Conservation (phyloP, 2,113 vertebrate species). For the Oenanthe melanoleuca region DNA sequence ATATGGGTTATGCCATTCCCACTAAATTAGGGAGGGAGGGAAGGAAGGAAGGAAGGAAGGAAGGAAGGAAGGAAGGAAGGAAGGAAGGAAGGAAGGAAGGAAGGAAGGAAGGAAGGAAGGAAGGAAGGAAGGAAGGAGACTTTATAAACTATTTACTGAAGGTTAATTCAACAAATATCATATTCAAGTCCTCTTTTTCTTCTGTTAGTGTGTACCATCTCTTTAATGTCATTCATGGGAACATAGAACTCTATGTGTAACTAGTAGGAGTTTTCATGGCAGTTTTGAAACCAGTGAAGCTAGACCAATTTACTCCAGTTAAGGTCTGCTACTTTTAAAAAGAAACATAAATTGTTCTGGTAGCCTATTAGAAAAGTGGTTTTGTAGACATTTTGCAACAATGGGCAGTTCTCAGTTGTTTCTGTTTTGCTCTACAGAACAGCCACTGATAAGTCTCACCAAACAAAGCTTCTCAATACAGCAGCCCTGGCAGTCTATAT, state of each 20-base stretch:
- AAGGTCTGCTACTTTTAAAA: background rate
- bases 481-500: background rate
- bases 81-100: background rate
- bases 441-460: background rate
- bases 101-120: background rate
- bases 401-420: background rate
- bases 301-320: background rate
- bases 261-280: background rate
- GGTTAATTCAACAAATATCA: background rate
- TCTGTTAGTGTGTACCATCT: background rate
- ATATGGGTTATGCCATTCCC: background rate
- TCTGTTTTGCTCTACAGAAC: background rate
- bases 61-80: background rate
- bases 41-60: background rate
- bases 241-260: background rate
- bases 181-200: background rate
- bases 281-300: background rate
- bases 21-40: background rate
- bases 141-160: background rate
- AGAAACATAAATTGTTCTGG: background rate
- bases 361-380: background rate
- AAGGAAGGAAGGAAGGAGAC: background rate
- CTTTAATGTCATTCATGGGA: background rate
- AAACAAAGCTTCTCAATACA: background rate
- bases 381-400: background rate